Base-by-base conservation (phyloP, 2,113 vertebrate genomes). In the Microcebus tavaratra region DNA sequence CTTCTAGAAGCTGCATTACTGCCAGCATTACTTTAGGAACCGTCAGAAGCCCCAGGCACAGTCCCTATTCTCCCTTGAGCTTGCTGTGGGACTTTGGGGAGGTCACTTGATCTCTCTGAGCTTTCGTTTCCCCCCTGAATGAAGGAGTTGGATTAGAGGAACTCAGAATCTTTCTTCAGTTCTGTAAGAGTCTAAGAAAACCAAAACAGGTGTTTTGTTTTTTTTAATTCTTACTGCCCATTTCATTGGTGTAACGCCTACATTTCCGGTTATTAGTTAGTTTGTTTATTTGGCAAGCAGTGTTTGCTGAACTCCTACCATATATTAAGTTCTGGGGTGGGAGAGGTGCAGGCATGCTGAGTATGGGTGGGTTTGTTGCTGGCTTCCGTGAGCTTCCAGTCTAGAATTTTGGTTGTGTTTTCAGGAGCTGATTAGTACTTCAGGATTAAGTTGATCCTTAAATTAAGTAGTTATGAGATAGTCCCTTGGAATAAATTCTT, bases 341-440 rank as follows among this genome's bases (percentile, higher is more conserved):
- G 11, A 12, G 61, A 11, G 61, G 27, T 34, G 4, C 15, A 55
- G 50, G 14, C 12, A 0, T 36, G 29, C 7, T 6, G 27, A 23
- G 9, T 63, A 0, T 23, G 15, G 15, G 7, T 68, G 21, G 15
- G 50, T 70, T 45, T 57, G 9, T 50, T 68, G 7, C 55, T 17
- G 6, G 21, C 53, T 25, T 88, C 61, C 18, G 2, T 25, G n/a
- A 78, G 45, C 70, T 97, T 91, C 81, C 55, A 27, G 42, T 82
- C 86, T 73, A 91, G 65, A 88, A 82, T 93, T 63, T 53, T 73
- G 7, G 15, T 80, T 87, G 59, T 65, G 57, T 95, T 94, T 93
- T 55, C 68, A 92, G 18, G 50, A 95, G 20, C 25, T 50, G 17
- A n/a, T 61, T 79, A 39, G 61, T 70, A 55, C 29, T 42, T 84